These are phyloP conservation scores for Bubo blakistoni DNA, from an alignment of 2,113 vertebrate species.

Conservation along the genomic window DNA sequence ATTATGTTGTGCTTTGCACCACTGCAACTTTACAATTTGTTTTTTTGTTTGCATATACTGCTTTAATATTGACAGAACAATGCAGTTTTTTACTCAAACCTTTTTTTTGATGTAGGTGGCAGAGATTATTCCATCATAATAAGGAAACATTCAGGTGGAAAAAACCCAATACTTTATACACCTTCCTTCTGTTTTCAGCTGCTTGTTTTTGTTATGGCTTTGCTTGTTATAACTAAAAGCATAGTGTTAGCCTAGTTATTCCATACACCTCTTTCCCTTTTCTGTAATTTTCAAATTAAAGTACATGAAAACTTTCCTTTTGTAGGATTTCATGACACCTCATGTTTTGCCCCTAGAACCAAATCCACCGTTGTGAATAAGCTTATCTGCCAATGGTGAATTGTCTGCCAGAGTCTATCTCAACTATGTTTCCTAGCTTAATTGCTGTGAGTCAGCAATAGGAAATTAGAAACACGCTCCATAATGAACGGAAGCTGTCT, in stretches of 20 bases:
- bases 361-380: neutral
- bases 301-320: neutral
- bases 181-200: neutral
- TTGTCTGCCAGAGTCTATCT: neutral
- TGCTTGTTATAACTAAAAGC: neutral
- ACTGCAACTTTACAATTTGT: neutral
- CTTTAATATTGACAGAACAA: neutral
- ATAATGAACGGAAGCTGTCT: neutral
- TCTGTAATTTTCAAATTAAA: neutral
- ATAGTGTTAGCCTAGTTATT: neutral
- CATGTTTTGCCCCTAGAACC: neutral
- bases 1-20: neutral
- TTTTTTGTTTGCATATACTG: neutral
- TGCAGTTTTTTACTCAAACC: neutral
- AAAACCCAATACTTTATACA: neutral
- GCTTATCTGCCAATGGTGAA: neutral
- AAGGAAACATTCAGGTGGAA: neutral
- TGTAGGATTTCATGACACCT: neutral
- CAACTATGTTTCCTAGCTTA: neutral
- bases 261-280: neutral
- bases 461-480: neutral
- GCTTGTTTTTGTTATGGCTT: neutral
- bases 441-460: constrained; percentile 45
- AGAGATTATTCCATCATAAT: neutral
- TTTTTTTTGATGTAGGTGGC: neutral